Base-by-base conservation (phyloP, 64 coral and sea anemone species). In the Anthopleura sola region DNA sequence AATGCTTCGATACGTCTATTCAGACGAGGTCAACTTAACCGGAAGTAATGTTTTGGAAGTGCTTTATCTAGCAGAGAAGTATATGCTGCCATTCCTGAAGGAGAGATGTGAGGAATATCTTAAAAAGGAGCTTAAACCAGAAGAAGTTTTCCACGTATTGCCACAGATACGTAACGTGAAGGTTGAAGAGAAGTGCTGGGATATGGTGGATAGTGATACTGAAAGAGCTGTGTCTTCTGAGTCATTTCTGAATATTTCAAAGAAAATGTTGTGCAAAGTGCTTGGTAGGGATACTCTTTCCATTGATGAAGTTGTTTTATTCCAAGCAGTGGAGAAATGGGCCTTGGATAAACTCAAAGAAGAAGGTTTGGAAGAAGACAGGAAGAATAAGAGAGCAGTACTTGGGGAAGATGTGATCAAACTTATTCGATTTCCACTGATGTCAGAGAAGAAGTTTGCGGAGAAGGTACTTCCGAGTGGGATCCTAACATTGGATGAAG, bases 301-400 rank as follows among this genome's bases (percentile, higher is more conserved):
- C 7, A 23, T 85, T 10, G 13, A 36, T 37, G 83, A 85, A 55
- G 36, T 85, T 1, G 83, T 50, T 26, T 55, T 85, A 85, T 85
- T 85, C 83, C 11, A 85, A 53, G 83, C 83, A 37, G 83, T 85
- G 3, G 20, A 85, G 12, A 44, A 39, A 24, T 85, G 83, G 83
- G 49, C 83, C 44, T 38, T 60, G 29, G 23, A 85, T 60, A 60
- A 85, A 62, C 29, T 54, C 28, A 29, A 20, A 60, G 21, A 33
- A 17, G 21, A 38, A 37, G 38, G 58, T 14, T 66, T 69, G 23
- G 58, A 85, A 64, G 84, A 26, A 1, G n/a, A 69, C 14, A 56
- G 18, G 7, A 57, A 48, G 36, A 85, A 60, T 19, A 85, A 64
- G 36, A 34, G 84, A 48, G 55, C 34, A 23, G 37, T 85, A 49